Base-by-base conservation (phyloP, 2,797 vertebrate species). In the Epinephelus coioides region DNA sequence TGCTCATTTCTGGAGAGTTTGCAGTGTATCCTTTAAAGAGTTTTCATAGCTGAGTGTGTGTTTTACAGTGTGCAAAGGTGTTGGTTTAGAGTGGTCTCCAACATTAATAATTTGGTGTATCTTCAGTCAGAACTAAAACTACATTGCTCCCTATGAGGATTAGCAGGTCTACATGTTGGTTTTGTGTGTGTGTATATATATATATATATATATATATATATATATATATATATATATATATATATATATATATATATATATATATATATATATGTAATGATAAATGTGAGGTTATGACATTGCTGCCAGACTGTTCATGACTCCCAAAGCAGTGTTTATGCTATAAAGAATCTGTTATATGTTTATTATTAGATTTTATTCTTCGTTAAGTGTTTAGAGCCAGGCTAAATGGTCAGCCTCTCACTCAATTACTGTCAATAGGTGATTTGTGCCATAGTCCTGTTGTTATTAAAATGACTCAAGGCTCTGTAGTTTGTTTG, bases 401-500 rank as follows among this genome's bases (percentile, higher is more conserved):
- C 59, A 49, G 34, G 23, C 23, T 40, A 49, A 51, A 62, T 57
- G n/a, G 9, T 54, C 19, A 19, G 2, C 17, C 6, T 57, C 13
- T 57, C 4, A 12, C 10, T 61, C 7, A 65, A 12, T 59, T 38
- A 38, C 9, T 68, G 27, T 72, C 23, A 30, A 4, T 65, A 54
- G 25, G 14, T 54, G 6, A 59, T 55, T 61, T 79, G 34, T 71
- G 53, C 40, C 15, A 5, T 54, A 65, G n/a, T 11, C 1, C 3
- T 30, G 30, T 67, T 66, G 10, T 51, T 79, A 17, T 54, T 73
- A 30, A n/a, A 67, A 30, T 73, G n/a, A 50, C 34, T 68, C 2
- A n/a, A 17, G 61, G 55, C 34, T 76, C 4, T 30, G 27, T 34
- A 46, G 34, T 19, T 73, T 62, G 30, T 77, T 73, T 70, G 55